These are phyloP conservation scores for Porites lobata DNA, from an alignment of 92 coral and sea anemone genomes.

Conservation along the genomic window DNA sequence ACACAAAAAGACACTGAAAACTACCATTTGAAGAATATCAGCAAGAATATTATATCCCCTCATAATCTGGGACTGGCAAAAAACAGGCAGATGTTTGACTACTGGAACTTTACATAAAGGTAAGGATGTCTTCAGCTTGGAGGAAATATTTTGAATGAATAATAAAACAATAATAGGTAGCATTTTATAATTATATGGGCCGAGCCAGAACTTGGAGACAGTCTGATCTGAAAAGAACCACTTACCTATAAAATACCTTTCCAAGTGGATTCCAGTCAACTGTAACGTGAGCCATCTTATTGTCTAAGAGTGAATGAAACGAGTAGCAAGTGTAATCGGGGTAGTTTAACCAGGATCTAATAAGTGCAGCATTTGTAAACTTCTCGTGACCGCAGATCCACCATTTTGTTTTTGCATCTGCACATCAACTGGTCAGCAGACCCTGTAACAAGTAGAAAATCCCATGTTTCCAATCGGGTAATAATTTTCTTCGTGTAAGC, in stretches of 20 bases:
- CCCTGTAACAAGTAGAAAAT: background rate
- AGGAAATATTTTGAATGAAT: too few species aligned
- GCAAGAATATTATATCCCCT: too few species aligned
- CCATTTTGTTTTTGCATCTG: background rate
- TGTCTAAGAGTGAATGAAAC: background rate
- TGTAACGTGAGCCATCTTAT: slow-evolving; percentile 91
- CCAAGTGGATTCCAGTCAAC: slow-evolving; percentile 99
- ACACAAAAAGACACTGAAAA: too few species aligned
- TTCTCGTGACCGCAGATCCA: background rate
- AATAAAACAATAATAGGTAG: too few species aligned
- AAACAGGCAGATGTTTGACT: too few species aligned
- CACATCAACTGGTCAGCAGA: background rate
- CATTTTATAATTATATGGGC: too few species aligned
- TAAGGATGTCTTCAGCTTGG: too few species aligned
- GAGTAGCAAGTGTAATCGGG: background rate
- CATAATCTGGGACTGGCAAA: too few species aligned
- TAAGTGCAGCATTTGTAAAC: background rate
- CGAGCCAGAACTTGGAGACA: too few species aligned
- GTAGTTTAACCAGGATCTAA: background rate
- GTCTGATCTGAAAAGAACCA: background rate
- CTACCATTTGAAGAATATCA: too few species aligned
- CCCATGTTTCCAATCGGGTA: slow-evolving; percentile 40
- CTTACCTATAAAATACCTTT: slow-evolving; percentile 94
- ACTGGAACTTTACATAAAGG: too few species aligned
- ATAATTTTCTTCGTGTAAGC: background rate